Percentiles rank a stretch among this genome's conserved stretches.
Evolutionary conservation across 2,888 invertebrate species (phyloP).

Genomic region (Eristalis tenax): DNA sequence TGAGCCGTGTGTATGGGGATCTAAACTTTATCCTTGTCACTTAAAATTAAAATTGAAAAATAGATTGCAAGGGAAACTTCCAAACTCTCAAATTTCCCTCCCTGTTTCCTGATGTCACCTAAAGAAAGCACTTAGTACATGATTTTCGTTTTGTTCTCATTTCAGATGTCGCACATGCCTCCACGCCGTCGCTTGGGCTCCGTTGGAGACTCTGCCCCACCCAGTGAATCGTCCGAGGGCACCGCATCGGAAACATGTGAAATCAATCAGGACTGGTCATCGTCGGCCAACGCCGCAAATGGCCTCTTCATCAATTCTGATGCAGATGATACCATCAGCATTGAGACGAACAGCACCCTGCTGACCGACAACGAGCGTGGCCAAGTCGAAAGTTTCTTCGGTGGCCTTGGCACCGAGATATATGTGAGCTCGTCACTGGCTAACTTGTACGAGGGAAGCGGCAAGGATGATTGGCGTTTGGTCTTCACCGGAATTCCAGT

Average conservation of each 20-base stretch:
- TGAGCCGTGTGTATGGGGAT: too few species aligned
- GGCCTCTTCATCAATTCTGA: slow-evolving; percentile 79
- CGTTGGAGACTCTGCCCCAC: slow-evolving; percentile 84
- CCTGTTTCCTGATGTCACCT: not conserved
- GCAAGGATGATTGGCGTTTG: slow-evolving; percentile 86
- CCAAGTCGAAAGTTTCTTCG: slow-evolving; percentile 88
- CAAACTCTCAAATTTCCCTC: slow-evolving; percentile 17
- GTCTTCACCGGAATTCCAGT: slow-evolving; percentile 90
- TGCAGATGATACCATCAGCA: slow-evolving; percentile 79
- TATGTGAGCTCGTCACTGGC: slow-evolving; percentile 89
- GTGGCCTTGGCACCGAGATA: slow-evolving; percentile 89
- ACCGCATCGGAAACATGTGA: slow-evolving; percentile 82
- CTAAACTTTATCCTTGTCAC: slow-evolving; percentile 50
- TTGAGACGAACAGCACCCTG: slow-evolving; percentile 80
- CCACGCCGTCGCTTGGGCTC: slow-evolving; percentile 83
- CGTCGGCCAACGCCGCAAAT: slow-evolving; percentile 79
- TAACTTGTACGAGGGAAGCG: slow-evolving; percentile 86
- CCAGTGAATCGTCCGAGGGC: slow-evolving; percentile 83
- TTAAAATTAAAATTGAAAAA: slow-evolving; percentile 60
- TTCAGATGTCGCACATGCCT: slow-evolving; percentile 76
- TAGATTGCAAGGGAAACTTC: slow-evolving; percentile 22
- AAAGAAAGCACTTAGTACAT: slow-evolving; percentile 25
- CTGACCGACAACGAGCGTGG: slow-evolving; percentile 85
- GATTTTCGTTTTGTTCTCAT: slow-evolving; percentile 56
- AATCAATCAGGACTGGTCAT: slow-evolving; percentile 77